These are phyloP conservation scores for Propsilocerus akamusi DNA, from an alignment of 1,140 invertebrate species.

Conservation along the genomic window DNA sequence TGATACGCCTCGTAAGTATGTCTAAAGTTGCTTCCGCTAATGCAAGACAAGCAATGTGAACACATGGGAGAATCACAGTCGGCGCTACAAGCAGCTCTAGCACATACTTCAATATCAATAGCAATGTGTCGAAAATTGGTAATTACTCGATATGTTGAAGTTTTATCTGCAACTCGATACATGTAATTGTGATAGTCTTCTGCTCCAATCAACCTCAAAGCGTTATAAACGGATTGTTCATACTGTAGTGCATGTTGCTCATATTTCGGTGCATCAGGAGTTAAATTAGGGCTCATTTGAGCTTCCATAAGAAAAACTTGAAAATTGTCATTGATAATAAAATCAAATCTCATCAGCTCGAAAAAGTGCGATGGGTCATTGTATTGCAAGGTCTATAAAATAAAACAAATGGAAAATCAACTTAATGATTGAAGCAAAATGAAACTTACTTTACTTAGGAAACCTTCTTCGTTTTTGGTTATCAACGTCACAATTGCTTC, in stretches of 20 bases:
- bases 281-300: constrained; percentile 96
- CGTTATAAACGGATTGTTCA: constrained; percentile 79
- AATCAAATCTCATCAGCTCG: constrained; percentile 86
- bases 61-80: too few relatives aligned
- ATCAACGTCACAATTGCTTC: constrained; percentile 57
- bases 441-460: constrained; percentile 37
- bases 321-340: constrained; percentile 75
- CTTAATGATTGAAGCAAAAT: too few relatives aligned
- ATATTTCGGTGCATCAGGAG: constrained; percentile 83
- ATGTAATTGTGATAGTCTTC: too few relatives aligned
- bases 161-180: too few relatives aligned
- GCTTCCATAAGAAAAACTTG: constrained; percentile 86
- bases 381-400: constrained; percentile 31
- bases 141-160: too few relatives aligned
- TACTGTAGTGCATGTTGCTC: constrained; percentile 73
- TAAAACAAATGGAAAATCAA: too few relatives aligned
- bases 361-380: constrained; percentile 61
- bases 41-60: too few relatives aligned
- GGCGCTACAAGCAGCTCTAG: too few relatives aligned
- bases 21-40: too few relatives aligned
- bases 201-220: constrained; percentile 66
- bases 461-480: constrained; percentile 51
- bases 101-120: too few relatives aligned
- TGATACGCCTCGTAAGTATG: too few relatives aligned
- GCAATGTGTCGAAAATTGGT: too few relatives aligned